Conservation (phyloP, 2,113 vertebrate species). For the Trematocara stigmaticum region DNA sequence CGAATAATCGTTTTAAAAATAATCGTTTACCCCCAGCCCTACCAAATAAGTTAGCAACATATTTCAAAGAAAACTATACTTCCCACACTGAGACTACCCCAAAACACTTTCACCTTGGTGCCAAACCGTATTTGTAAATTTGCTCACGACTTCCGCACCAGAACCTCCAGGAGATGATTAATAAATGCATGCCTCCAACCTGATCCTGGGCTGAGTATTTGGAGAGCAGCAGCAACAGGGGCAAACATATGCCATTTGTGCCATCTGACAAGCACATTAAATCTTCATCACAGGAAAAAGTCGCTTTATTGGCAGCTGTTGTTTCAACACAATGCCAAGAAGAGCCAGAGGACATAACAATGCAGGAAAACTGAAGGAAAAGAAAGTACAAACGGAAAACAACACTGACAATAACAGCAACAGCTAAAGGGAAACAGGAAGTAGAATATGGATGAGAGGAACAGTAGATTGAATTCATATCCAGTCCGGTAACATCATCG, state of each 20-base stretch:
- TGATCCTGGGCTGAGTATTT: slow-evolving; percentile 8
- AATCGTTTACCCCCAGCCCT: too few species aligned
- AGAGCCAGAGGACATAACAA: slow-evolving; percentile 36
- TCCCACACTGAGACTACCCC: background rate
- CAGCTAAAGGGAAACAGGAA: slow-evolving; percentile 14
- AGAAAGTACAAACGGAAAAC: background rate
- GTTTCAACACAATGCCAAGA: slow-evolving; percentile 30
- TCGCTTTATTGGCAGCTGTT: slow-evolving; percentile 43
- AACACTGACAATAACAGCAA: background rate
- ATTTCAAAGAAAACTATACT: background rate
- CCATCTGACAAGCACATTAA: slow-evolving; percentile 50
- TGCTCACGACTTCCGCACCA: background rate
- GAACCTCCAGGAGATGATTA: slow-evolving; percentile 36
- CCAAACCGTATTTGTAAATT: background rate
- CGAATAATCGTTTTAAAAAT: too few species aligned
- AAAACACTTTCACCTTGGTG: background rate
- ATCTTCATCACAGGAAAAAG: slow-evolving; percentile 64
- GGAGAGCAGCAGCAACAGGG: slow-evolving; percentile 25
- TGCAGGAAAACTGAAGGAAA: background rate
- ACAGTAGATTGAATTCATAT: slow-evolving; percentile 12
- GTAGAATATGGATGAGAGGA: slow-evolving; percentile 8
- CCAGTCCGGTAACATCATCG: slow-evolving; percentile 19
- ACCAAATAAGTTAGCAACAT: background rate
- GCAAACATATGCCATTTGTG: slow-evolving; percentile 50
- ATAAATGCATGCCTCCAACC: slow-evolving; percentile 30